Percentiles rank a stretch among this genome's conserved stretches.
Evolutionary conservation across 2,888 invertebrate species (phyloP).

Genomic region (Sesia apiformis): DNA sequence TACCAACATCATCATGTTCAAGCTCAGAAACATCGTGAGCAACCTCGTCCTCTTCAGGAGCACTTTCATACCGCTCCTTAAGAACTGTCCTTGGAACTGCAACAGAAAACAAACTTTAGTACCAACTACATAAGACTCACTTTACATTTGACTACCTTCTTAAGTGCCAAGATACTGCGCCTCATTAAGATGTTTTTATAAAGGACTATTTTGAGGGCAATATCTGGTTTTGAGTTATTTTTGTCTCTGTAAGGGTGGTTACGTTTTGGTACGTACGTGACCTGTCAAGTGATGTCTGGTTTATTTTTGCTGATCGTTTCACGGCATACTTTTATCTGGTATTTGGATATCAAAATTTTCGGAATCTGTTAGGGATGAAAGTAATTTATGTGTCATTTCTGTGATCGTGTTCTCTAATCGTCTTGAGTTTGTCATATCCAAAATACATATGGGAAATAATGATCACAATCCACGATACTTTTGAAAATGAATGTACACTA

Average conservation of each 20-base stretch:
- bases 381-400: too few species aligned
- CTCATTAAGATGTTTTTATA: constrained; percentile 14
- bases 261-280: not conserved
- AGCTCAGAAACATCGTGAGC: constrained; percentile 67
- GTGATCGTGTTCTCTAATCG: too few species aligned
- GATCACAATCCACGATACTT: too few species aligned
- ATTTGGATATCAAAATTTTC: too few species aligned
- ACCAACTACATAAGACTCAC: constrained; percentile 16
- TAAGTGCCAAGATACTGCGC: constrained; percentile 17
- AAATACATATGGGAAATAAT: too few species aligned
- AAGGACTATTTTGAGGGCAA: not conserved
- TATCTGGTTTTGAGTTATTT: not conserved
- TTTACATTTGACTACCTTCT: constrained; percentile 9
- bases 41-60: constrained; percentile 85
- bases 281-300: not conserved
- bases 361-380: too few species aligned
- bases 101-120: constrained; percentile 38
- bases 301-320: not conserved
- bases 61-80: constrained; percentile 87
- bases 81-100: constrained; percentile 88
- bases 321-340: too few species aligned
- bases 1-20: constrained; percentile 70
- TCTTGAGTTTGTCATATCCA: too few species aligned
- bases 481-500: too few species aligned
- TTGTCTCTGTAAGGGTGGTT: not conserved